Evolutionary conservation across 2,113 vertebrate genomes (phyloP).

Genomic region (Lasiurus borealis): DNA sequence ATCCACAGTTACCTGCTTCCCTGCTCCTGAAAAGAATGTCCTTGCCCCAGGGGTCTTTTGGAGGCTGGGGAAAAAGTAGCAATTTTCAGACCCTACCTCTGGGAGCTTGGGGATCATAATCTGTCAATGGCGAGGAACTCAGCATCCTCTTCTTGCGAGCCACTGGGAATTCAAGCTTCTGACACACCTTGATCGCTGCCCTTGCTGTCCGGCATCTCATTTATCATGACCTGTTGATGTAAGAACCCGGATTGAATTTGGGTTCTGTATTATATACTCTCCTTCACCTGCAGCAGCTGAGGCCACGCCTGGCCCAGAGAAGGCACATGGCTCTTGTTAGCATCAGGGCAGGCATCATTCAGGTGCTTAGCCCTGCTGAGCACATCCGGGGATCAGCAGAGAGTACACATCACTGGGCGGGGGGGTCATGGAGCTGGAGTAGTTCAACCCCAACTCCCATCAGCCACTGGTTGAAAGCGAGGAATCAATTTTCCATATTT

Average conservation of each 20-base stretch:
- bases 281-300: no score
- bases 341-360: rapidly evolving
- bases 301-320: neutral
- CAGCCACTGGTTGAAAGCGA: neutral
- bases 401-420: rapidly evolving
- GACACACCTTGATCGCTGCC: neutral
- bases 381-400: neutral
- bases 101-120: neutral
- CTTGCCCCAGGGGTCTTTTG: neutral
- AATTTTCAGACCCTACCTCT: neutral
- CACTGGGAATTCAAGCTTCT: neutral
- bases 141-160: neutral
- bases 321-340: neutral
- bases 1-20: constrained; percentile 48
- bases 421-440: neutral
- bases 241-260: neutral
- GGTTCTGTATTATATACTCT: neutral
- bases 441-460: neutral
- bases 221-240: no score
- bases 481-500: neutral
- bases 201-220: neutral
- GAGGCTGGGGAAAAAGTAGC: neutral
- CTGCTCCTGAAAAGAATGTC: neutral
- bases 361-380: neutral
- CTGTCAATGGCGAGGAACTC: neutral